Base-by-base conservation (phyloP, 2,888 invertebrate genomes). In the Apodemia mormo region DNA sequence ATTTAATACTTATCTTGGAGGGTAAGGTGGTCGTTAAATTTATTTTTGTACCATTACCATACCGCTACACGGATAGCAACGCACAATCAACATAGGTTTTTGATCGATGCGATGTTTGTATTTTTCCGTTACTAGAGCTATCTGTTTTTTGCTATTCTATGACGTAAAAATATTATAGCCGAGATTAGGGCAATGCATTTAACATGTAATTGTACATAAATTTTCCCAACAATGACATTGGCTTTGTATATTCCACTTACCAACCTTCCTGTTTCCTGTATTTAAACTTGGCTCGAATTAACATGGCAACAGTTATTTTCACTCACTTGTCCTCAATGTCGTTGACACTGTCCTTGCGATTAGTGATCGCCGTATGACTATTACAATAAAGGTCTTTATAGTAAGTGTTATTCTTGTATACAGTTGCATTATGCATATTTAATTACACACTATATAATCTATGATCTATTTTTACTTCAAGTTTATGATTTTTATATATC, bases 371-470 rank as follows among this genome's bases (percentile, higher is more conserved):
- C 79, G 80, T 84, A 83, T 77, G 66, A 2, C 71, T 66, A 75
- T 71, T 43, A 49, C 0, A 52, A 73, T 77, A 82, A 77, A 79
- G 84, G 76, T 76, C 73, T 78, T 71, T 81, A 80, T 80, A 73
- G 78, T 72, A 71, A 45, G 65, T 33, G 74, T 72, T 33, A 30
- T 33, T 33, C 9, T 30, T 29, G 10, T 33, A 58, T 14, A 12
- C 58, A 30, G 30, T 58, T 58, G 5, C 58, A 4, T 33, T 58
- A 58, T 58, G 58, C 58, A 30, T 58, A 58, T 12, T 33, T 58
- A 30, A 12, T 58, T 12, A 30, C 5, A 4, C 12, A 2, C 12
- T 58, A 4, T 30, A 30, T 29, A n/a, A 58, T 58, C 30, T 29
- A 30, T 58, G 29, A 30, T 58, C 29, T 58, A 52, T 6, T 40